phyloP scores from a whole-genome alignment of 2,797 vertebrate species.

The Cetoscarus ocellatus region DNA sequence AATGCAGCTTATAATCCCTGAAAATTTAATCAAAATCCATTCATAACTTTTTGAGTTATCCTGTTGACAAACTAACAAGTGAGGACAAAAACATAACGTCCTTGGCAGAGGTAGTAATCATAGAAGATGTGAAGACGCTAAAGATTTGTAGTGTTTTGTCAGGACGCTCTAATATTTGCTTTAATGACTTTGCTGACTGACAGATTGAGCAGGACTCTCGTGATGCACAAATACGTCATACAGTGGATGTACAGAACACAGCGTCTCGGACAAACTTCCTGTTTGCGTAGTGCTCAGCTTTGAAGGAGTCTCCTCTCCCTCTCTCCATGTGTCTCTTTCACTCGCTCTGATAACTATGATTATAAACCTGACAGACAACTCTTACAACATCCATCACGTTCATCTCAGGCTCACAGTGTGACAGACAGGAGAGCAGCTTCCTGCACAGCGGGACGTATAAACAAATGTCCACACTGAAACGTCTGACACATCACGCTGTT shows the following conservation, averaged over 20 bases:
- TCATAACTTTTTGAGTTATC: too few relatives aligned
- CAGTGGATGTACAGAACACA: constrained; percentile 1
- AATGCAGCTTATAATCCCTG: too few relatives aligned
- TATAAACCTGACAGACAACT: constrained; percentile 66
- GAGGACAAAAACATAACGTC: too few relatives aligned
- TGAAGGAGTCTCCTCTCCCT: constrained; percentile 16
- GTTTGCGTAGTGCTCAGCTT: constrained; percentile 23
- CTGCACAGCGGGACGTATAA: constrained; percentile 5
- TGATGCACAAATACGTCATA: constrained; percentile 19
- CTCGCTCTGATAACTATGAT: constrained; percentile 51
- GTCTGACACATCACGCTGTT: constrained; percentile 38
- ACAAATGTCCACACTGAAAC: constrained; percentile 8
- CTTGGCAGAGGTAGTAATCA: too few relatives aligned
- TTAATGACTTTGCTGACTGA: background rate
- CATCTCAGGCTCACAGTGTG: constrained; percentile 66
- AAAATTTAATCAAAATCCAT: too few relatives aligned
- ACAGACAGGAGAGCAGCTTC: constrained; percentile 47
- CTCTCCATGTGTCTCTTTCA: constrained; percentile 15
- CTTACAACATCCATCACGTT: constrained; percentile 60
- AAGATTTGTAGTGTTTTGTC: background rate
- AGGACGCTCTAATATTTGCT: too few relatives aligned
- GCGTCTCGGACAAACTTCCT: constrained; percentile 20
- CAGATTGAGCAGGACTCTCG: background rate
- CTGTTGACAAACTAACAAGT: too few relatives aligned
- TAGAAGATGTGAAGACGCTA: too few relatives aligned